phyloP scores from a whole-genome alignment of 1,140 invertebrate species.

The Tetraneura akinire region DNA sequence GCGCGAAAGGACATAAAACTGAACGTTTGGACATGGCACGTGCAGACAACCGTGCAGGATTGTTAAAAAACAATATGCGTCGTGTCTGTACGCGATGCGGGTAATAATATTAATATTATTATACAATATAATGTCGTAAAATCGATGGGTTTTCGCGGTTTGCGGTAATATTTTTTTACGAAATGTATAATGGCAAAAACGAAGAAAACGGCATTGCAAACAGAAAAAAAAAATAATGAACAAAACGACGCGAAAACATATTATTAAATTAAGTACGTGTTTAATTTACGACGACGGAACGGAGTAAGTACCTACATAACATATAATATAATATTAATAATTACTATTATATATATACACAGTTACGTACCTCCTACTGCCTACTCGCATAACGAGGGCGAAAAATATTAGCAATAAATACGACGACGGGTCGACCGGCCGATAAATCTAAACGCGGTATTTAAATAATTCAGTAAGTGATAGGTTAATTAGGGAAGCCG shows the following conservation, averaged over 20 bases:
- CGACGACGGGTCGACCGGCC: not conserved
- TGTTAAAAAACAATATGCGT: too few species aligned
- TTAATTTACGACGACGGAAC: not conserved
- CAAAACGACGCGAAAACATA: not conserved
- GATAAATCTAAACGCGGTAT: not conserved
- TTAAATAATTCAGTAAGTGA: slow-evolving; percentile 26
- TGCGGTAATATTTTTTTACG: slow-evolving; percentile 10
- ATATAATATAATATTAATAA: slow-evolving; percentile 9
- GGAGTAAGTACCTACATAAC: not conserved
- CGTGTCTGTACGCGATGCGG: too few species aligned
- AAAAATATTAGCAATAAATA: slow-evolving; percentile 25
- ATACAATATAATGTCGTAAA: slow-evolving; percentile 4
- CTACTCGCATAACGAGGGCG: too few species aligned
- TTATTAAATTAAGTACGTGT: not conserved
- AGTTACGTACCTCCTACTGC: too few species aligned
- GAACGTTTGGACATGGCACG: too few species aligned
- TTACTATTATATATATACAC: too few species aligned
- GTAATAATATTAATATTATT: not conserved
- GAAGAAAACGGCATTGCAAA: too few species aligned
- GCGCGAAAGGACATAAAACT: too few species aligned
- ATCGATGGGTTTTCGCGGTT: slow-evolving; percentile 30
- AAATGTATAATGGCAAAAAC: not conserved
- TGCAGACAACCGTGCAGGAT: too few species aligned
- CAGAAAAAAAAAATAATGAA: too few species aligned
- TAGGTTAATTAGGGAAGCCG: slow-evolving; percentile 14